Evolutionary conservation across 2,888 invertebrate genomes (phyloP).

Genomic region (Toxonevra muliebris): DNA sequence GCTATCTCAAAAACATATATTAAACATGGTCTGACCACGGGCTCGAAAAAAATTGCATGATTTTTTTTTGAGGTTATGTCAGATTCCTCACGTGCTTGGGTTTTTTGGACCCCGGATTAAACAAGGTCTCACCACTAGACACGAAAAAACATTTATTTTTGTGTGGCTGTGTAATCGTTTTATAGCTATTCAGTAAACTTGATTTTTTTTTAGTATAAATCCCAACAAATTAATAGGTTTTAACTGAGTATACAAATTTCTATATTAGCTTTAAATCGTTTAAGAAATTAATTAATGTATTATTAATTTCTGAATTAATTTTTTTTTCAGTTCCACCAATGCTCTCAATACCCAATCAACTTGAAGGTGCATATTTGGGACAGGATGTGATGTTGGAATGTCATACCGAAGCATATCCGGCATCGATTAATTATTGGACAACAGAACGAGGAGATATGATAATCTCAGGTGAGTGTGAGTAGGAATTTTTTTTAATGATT

Average conservation of each 20-base stretch:
- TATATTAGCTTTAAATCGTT: constrained; percentile 10
- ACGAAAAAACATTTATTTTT: no score
- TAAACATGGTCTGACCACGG: no score
- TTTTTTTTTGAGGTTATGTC: no score
- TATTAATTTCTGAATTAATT: background rate
- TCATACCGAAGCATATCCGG: constrained; percentile 91
- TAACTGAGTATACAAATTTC: constrained; percentile 4
- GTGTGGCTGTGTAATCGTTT: no score
- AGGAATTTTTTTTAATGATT: background rate
- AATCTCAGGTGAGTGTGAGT: constrained; percentile 79
- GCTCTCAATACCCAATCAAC: constrained; percentile 92
- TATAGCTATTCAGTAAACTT: no score
- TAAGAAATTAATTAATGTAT: constrained; percentile 16
- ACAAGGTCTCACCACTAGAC: no score
- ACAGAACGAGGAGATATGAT: constrained; percentile 92
- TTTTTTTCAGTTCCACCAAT: constrained; percentile 85
- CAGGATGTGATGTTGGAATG: constrained; percentile 90
- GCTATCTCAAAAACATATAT: no score
- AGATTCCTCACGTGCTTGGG: no score
- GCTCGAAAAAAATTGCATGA: no score
- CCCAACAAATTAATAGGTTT: background rate
- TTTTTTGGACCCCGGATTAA: no score
- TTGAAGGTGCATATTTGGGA: constrained; percentile 88
- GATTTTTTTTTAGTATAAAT: background rate
- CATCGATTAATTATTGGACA: constrained; percentile 95